A percentile compares a stretch with the other conserved stretches of the same genome.
These are phyloP conservation scores for Phymorhynchus buccinoides DNA, from an alignment of 1,140 invertebrate genomes.

Conservation along the genomic window DNA sequence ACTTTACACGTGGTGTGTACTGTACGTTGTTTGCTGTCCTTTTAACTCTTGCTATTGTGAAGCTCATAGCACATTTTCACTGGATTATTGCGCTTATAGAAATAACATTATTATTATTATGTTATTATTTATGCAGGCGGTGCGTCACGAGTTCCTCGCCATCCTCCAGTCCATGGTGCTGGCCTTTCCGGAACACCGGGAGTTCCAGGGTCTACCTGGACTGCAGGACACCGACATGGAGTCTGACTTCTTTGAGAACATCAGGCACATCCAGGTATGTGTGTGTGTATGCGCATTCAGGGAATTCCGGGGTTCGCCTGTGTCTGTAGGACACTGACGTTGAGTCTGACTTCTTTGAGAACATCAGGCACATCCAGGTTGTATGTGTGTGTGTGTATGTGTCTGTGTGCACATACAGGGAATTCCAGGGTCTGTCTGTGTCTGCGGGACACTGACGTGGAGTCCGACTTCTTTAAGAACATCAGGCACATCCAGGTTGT, in stretches of 20 bases:
- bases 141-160: slow-evolving; percentile 83
- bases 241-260: slow-evolving; percentile 95
- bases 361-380: too few relatives aligned
- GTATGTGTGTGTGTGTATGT: not conserved
- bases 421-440: slow-evolving; percentile 80
- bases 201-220: slow-evolving; percentile 80
- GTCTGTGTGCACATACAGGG: not conserved
- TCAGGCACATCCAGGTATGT: slow-evolving; percentile 81
- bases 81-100: not conserved
- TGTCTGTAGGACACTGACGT: not conserved
- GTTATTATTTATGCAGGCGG: slow-evolving; percentile 58
- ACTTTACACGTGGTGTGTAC: too few relatives aligned
- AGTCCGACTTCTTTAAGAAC: slow-evolving; percentile 96
- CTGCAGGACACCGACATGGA: slow-evolving; percentile 85
- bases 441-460: slow-evolving; percentile 83
- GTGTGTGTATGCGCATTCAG: too few relatives aligned
- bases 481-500: slow-evolving; percentile 82
- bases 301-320: too few relatives aligned
- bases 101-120: slow-evolving; percentile 4
- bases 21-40: too few relatives aligned
- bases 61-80: not conserved
- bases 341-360: not conserved
- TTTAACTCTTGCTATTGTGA: not conserved
- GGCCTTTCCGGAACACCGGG: slow-evolving; percentile 78
- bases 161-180: slow-evolving; percentile 82